Base-by-base conservation (phyloP, 1,140 invertebrate genomes). In the Papilio machaon region DNA sequence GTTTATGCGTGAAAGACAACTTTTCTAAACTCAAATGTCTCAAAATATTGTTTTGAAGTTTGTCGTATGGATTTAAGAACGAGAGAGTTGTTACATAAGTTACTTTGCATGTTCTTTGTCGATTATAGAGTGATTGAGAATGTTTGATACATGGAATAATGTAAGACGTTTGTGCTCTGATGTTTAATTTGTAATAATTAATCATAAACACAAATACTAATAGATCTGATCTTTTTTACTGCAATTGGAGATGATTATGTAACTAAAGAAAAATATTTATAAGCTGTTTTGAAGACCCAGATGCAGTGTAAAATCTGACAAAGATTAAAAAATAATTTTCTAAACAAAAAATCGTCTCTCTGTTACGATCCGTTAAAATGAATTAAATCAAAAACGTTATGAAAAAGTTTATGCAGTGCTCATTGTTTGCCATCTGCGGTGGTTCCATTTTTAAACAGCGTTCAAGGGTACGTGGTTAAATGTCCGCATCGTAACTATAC, bases 1-100 rank as follows among this genome's bases (percentile, higher is more conserved):
- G 74, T 76, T 76, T 52, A 30, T n/a, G 47, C 74, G 23, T 52
- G 74, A 76, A 76, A 23, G 47, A 52, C 19, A 76, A 76, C 74
- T 54, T 49, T 30, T 15, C 10, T 23, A 13, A 52, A 76, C 46
- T 76, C 23, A 19, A 49, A 76, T 52, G 19, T 49, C 74, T 49
- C 74, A 52, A 52, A 76, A 76, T 76, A 76, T 76, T 76, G 47
- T 52, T 76, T 76, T 35, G 74, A 76, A 76, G 43, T 52, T 76
- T 54, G 19, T 10, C 8, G 47, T n/a, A 49, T 30, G 46, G 46
- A 54, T 49, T 76, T 49, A 23, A 47, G 43, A 19, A 74, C 13
- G 38, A 75, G 19, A n/a, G 74, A 52, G 73, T 47, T 74, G n/a
- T 74, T 74, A 17, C 30, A 38, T 70, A 19, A 60, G 30, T 70